phyloP scores from a whole-genome alignment of 2,888 invertebrate genomes.

The Torymus auratus region DNA sequence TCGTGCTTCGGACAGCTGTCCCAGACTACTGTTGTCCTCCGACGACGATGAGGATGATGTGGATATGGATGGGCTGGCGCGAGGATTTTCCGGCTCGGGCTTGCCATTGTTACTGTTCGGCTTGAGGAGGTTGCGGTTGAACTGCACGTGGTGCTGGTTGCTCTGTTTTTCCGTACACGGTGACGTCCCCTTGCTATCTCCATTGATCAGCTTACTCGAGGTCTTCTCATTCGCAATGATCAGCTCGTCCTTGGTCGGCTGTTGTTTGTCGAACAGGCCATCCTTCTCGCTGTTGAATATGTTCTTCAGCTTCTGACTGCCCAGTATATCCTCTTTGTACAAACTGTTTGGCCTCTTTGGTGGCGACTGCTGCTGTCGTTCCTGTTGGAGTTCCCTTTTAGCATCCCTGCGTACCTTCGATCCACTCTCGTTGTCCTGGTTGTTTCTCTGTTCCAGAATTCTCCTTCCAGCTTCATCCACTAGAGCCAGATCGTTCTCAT shows the following conservation, averaged over 20 bases:
- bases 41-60: conserved; percentile 77
- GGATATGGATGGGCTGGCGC: conserved; percentile 72
- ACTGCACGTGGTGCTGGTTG: conserved; percentile 70
- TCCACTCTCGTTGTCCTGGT: conserved; percentile 29
- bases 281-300: conserved; percentile 59
- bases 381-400: conserved; percentile 64
- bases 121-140: conserved; percentile 66
- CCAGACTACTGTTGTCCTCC: conserved; percentile 81
- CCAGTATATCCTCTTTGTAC: conserved; percentile 60
- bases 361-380: conserved; percentile 56
- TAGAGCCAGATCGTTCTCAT: conserved; percentile 60
- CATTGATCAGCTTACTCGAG: conserved; percentile 67
- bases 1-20: conserved; percentile 82
- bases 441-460: not conserved
- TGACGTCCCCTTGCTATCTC: conserved; percentile 58
- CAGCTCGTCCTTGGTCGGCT: conserved; percentile 59
- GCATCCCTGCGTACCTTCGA: conserved; percentile 66
- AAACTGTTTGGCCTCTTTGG: conserved; percentile 62
- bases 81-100: conserved; percentile 17
- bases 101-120: conserved; percentile 56
- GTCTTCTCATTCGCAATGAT: conserved; percentile 61
- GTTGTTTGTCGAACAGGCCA: conserved; percentile 60
- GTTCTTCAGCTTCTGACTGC: conserved; percentile 62
- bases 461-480: conserved; percentile 53
- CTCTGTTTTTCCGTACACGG: conserved; percentile 63